Evolutionary conservation across 2,797 vertebrate species (phyloP), one percentile per base, ranked within the genome.

Genomic region (Brachyrhaphis roseni): DNA sequence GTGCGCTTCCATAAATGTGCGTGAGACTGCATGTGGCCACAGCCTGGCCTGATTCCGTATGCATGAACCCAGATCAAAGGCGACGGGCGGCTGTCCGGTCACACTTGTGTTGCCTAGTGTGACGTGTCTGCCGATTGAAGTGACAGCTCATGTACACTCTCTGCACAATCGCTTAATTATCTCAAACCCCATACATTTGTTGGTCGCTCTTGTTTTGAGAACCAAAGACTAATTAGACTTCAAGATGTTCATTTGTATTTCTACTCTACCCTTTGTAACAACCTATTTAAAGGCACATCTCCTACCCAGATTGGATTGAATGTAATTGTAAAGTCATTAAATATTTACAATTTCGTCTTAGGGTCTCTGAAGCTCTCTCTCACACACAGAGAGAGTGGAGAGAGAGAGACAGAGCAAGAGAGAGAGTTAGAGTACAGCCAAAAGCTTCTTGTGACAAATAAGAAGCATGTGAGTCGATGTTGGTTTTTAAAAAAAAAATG

Each of bases 161-260:
- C 91, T 94, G 96, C 95, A 96, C 95, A 95, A 96, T 95, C 95
- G 90, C 96, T 97, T 97, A 96, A 97, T 97, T 97, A 96, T 96
- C 95, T 96, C 87, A 86, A 77, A 82, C 90, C 91, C 91, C 31
- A 1, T 94, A 94, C 95, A 96, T 96, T 96, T 96, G 97, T 96
- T 96, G 94, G 94, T 96, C 87, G 87, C 86, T 93, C 87, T 95
- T 93, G 93, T 92, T 94, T 92, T 92, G 92, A 94, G 94, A 92
- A 78, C 49, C 82, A 68, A 75, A 75, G 85, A 92, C 92, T 92
- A 91, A 94, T 92, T 92, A 90, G 84, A 82, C 81, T 84, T 87
- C 45, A 43, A 47, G 78, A 78, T 81, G 84, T 87, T 89, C 79
- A 82, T 77, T 83, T 78, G 80, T 39, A 59, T 55, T 87, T 45